Percentiles rank a stretch among this genome's conserved stretches.
Evolutionary conservation across 2,797 vertebrate genomes (phyloP).

Genomic region (Bovichtus diacanthus): DNA sequence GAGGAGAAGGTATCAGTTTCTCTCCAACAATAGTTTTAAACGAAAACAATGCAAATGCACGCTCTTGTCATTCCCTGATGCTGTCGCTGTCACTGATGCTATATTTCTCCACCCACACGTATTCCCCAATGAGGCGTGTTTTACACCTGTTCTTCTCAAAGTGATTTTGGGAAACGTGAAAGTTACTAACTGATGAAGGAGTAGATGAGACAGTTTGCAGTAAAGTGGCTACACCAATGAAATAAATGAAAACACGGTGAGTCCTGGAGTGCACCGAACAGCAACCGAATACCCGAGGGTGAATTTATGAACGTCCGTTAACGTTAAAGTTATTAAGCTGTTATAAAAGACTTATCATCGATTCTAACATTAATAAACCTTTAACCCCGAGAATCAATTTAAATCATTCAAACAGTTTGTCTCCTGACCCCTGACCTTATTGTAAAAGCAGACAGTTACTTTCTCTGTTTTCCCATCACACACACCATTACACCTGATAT

Average conservation of each 20-base stretch:
- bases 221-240: conserved; percentile 9
- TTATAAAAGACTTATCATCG: conserved; percentile 7
- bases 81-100: conserved; percentile 16
- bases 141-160: conserved; percentile 1
- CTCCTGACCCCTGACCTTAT: conserved; percentile 33
- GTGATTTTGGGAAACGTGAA: conserved; percentile 17
- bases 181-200: conserved; percentile 6
- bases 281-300: conserved; percentile 23
- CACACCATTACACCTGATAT: conserved; percentile 24
- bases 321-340: neutral
- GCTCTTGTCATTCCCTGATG: conserved; percentile 15
- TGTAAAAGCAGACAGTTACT: conserved; percentile 2
- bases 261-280: conserved; percentile 22
- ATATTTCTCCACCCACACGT: conserved; percentile 24
- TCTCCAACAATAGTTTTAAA: conserved; percentile 5
- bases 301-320: neutral
- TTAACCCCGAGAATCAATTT: conserved; percentile 16
- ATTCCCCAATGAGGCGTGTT: conserved; percentile 5
- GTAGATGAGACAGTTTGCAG: conserved; percentile 12
- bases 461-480: conserved; percentile 10
- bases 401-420: neutral
- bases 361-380: conserved; percentile 8
- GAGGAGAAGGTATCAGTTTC: neutral
- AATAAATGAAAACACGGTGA: conserved; percentile 20
- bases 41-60: conserved; percentile 7